Conservation (phyloP, 1,140 invertebrate genomes). For the Diorhabda elongata region DNA sequence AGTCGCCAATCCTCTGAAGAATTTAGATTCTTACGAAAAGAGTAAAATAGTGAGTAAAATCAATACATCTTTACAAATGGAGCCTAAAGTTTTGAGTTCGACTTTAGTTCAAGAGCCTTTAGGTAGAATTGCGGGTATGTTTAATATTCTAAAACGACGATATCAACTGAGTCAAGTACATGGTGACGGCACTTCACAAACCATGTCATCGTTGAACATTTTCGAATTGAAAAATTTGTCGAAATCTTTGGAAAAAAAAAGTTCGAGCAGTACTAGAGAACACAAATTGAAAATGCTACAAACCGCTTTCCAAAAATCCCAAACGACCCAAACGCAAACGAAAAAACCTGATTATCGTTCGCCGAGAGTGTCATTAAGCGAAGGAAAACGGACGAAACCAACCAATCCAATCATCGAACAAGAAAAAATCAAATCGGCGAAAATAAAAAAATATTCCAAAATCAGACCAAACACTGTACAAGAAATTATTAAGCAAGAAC, state of each 20-base stretch:
- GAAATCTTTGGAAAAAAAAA: slow-evolving; percentile 20
- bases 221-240: slow-evolving; percentile 19
- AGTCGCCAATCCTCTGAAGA: slow-evolving; percentile 36
- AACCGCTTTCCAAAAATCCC: not conserved
- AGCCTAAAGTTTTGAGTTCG: slow-evolving; percentile 16
- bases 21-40: slow-evolving; percentile 29
- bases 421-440: not conserved
- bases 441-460: not conserved
- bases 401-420: not conserved
- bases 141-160: slow-evolving; percentile 37
- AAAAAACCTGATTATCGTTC: not conserved
- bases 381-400: not conserved
- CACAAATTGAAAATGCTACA: not conserved
- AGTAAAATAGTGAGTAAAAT: slow-evolving; percentile 21
- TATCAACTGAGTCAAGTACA: slow-evolving; percentile 25
- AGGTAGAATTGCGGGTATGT: slow-evolving; percentile 40
- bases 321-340: not conserved
- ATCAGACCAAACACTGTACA: not conserved
- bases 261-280: slow-evolving; percentile 8
- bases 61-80: slow-evolving; percentile 20
- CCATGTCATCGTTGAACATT: slow-evolving; percentile 15
- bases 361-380: not conserved
- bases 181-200: slow-evolving; percentile 29
- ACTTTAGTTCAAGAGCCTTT: slow-evolving; percentile 31
- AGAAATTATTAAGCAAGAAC: not conserved